These are phyloP conservation scores for Hassar affinis DNA, from an alignment of 2,113 vertebrate genomes.

Conservation along the genomic window DNA sequence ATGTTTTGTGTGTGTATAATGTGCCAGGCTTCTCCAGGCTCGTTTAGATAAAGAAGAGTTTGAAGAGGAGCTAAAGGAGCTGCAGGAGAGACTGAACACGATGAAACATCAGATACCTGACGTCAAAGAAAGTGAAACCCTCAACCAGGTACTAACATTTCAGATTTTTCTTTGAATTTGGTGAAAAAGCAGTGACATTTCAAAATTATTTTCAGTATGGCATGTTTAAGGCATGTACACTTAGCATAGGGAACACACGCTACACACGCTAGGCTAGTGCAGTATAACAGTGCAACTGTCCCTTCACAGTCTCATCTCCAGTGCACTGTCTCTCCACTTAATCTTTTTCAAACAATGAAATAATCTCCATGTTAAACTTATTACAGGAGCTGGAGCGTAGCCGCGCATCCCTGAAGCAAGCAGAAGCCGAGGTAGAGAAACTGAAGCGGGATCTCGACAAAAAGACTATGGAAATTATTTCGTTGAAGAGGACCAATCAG, in stretches of 20 bases:
- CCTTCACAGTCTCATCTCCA: background rate
- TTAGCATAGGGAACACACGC: background rate
- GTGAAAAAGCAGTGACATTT: background rate
- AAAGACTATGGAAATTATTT: slow-evolving; percentile 79
- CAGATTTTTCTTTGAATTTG: background rate
- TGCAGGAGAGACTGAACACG: slow-evolving; percentile 69
- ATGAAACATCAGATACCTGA: slow-evolving; percentile 76
- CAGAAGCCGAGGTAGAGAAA: slow-evolving; percentile 67
- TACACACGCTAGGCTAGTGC: too few relatives aligned
- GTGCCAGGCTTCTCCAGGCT: slow-evolving; percentile 80
- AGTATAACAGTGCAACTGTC: too few relatives aligned
- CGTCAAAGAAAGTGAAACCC: slow-evolving; percentile 62
- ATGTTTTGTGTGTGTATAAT: slow-evolving; percentile 6
- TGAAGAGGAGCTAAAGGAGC: slow-evolving; percentile 87
- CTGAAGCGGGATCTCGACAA: slow-evolving; percentile 68
- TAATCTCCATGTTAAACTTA: background rate
- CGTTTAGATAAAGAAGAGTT: slow-evolving; percentile 91
- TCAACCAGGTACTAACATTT: slow-evolving; percentile 63
- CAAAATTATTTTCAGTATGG: background rate
- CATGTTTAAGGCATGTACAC: background rate
- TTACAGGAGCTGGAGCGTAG: slow-evolving; percentile 75
- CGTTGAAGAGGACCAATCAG: slow-evolving; percentile 77
- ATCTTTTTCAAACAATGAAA: background rate
- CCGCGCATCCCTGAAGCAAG: slow-evolving; percentile 69
- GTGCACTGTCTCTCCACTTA: background rate